phyloP scores from a whole-genome alignment of 1,140 invertebrate species.

The Meloidogyne chitwoodi region DNA sequence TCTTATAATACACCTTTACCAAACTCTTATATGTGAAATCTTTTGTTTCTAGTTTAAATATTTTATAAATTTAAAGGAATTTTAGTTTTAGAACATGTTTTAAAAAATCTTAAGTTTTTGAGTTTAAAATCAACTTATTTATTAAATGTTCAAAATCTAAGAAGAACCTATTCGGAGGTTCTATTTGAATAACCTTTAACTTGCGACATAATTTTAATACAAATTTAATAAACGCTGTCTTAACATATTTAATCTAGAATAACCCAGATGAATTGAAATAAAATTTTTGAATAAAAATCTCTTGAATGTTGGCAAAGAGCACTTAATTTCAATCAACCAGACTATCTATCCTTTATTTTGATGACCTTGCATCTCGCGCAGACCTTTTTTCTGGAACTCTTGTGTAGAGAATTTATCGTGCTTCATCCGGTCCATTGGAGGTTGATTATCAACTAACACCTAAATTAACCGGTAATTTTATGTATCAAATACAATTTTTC shows the following conservation, averaged over 20 bases:
- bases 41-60: not conserved
- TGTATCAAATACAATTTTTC: not conserved
- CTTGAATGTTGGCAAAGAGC: conserved; percentile 1
- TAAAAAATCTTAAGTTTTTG: too few species aligned
- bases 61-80: conserved; percentile 22
- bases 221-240: too few species aligned
- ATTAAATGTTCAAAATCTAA: too few species aligned
- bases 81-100: too few species aligned
- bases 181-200: too few species aligned
- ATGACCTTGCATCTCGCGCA: not conserved
- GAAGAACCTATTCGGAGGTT: too few species aligned
- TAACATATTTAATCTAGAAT: not conserved
- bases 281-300: conserved; percentile 17
- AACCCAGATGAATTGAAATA: not conserved
- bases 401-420: not conserved
- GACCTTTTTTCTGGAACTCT: not conserved
- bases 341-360: not conserved
- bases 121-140: too few species aligned
- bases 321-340: not conserved
- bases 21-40: conserved; percentile 23
- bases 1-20: conserved; percentile 48
- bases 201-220: too few species aligned
- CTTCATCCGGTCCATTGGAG: not conserved
- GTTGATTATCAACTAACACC: not conserved
- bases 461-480: not conserved